These are phyloP conservation scores for Crenuchus spilurus DNA, from an alignment of 2,797 vertebrate genomes.

Conservation along the genomic window DNA sequence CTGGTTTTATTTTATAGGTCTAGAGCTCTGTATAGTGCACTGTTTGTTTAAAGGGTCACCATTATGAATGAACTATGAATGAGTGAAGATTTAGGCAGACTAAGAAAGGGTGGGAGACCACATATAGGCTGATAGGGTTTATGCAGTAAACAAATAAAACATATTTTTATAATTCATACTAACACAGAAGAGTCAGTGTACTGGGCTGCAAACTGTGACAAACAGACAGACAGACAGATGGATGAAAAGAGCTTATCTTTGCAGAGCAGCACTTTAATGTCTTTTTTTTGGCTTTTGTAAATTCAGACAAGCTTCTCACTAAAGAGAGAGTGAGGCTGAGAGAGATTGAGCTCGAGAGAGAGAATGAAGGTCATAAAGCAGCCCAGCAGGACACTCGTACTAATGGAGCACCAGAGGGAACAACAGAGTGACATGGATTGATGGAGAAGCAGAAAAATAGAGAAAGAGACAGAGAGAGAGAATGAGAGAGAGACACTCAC, in stretches of 20 bases:
- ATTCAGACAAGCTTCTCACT: neutral
- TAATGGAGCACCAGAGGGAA: conserved; percentile 33
- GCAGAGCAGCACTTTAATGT: conserved; percentile 16
- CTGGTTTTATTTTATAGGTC: no score
- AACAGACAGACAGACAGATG: neutral
- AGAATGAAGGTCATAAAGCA: neutral
- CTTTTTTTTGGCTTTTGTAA: neutral
- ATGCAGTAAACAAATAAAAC: no score
- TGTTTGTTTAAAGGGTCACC: no score
- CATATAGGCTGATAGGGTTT: no score
- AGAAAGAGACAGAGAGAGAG: neutral
- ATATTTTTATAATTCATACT: no score
- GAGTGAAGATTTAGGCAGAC: no score
- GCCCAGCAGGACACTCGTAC: conserved; percentile 5
- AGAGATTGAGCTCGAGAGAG: neutral
- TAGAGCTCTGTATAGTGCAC: no score
- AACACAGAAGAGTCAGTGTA: no score
- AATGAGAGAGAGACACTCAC: conserved; percentile 72
- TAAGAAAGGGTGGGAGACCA: no score
- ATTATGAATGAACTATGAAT: no score
- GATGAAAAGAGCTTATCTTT: conserved; percentile 14
- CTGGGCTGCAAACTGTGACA: no score
- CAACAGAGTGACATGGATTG: conserved; percentile 56
- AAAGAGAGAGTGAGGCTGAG: conserved; percentile 25
- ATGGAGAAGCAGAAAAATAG: conserved; percentile 65